Conservation (phyloP, 2,888 invertebrate species). For the Lithophane leautieri region DNA sequence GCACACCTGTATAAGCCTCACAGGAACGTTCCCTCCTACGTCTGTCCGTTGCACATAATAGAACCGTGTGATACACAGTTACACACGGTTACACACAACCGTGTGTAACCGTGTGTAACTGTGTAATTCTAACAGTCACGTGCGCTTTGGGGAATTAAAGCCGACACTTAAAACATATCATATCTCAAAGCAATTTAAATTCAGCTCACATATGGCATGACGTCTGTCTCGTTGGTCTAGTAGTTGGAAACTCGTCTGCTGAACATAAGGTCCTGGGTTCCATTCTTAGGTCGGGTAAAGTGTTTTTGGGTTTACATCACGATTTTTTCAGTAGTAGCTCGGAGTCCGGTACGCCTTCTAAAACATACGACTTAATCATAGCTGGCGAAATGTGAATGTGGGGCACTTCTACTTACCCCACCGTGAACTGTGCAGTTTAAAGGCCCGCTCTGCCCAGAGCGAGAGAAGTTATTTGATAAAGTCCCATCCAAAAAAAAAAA, state of each 20-base stretch:
- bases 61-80: not conserved
- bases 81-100: too few relatives aligned
- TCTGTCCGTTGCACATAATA: slow-evolving; percentile 26
- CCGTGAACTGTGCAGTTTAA: not conserved
- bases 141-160: slow-evolving; percentile 47
- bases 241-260: not conserved
- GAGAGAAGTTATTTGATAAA: too few relatives aligned
- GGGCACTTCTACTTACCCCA: not conserved
- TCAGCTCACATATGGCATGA: slow-evolving; percentile 10
- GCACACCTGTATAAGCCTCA: slow-evolving; percentile 39
- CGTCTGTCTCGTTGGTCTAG: not conserved
- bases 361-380: not conserved
- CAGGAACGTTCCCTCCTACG: slow-evolving; percentile 2
- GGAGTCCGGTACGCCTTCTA: not conserved
- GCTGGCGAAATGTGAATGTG: not conserved
- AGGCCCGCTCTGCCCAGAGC: too few relatives aligned
- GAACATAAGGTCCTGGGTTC: not conserved
- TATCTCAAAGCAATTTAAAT: slow-evolving; percentile 47
- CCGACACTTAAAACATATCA: slow-evolving; percentile 39
- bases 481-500: not conserved
- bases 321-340: not conserved
- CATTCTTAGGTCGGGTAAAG: not conserved
- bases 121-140: slow-evolving; percentile 20
- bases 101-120: not conserved
- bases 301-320: too few relatives aligned